Base-by-base conservation (phyloP, 2,113 vertebrate genomes). In the Podocnemis expansa region DNA sequence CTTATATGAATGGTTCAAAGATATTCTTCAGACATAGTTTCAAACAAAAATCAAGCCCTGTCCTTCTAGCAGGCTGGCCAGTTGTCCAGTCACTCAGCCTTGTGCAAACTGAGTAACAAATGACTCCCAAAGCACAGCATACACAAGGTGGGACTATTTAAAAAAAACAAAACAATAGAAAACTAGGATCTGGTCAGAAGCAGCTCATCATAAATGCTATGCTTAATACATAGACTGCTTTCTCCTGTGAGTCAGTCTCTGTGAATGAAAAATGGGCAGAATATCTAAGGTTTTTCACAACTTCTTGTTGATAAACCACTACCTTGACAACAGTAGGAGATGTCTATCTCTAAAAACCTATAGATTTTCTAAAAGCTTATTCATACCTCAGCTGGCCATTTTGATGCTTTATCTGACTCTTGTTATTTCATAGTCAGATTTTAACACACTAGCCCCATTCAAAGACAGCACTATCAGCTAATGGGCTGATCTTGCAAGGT, bases 1-100 rank as follows among this genome's bases (percentile, higher is more conserved):
- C 29, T 89, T 86, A 79, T 67, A 58, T 6, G 67, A 55, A 60
- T 73, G 34, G 12, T 80, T 9, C 29, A 60, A 87, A 87, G 73
- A 88, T 67, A 43, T 85, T 54, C 78, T 91, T 52, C 43, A 0
- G 0, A n/a, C 19, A 14, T 0, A 1, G 8, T 10, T 38, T 84
- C 83, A 81, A 13, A 25, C 84, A 73, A 17, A 41, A 24, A 88
- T 51, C 25, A 84, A 12, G 6, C 25, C 58, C 49, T 78, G 27
- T 73, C n/a, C 55, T 58, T 27, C 43, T 56, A 5, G 45, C 0
- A 2, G 84, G 56, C 31, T 60, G 84, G 63, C 25, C 70, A 8
- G 5, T 31, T 79, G 7, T 16, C 51, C 70, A 87, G 54, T 29
- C 55, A 43, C 24, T 22, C 3, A 89, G 85, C 25, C 78, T 93